Base-by-base conservation (phyloP, 2,888 invertebrate genomes). In the Mongoloraphidia duomilia region DNA sequence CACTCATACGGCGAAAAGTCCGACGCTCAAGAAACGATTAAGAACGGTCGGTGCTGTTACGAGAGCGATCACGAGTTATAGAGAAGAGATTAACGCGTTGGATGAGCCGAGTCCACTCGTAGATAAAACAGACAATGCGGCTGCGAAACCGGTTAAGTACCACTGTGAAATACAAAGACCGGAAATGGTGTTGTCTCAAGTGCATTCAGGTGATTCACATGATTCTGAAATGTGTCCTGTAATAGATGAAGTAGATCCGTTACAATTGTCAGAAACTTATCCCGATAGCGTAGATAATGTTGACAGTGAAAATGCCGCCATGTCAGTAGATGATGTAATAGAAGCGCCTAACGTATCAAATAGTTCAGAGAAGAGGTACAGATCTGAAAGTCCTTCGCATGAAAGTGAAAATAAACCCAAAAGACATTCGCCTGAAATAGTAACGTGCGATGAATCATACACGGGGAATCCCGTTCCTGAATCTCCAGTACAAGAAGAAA, bases 1-100 rank as follows among this genome's bases (percentile, higher is more conserved):
- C 6, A 26, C 26, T 52, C 54, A 53, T 46, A 56, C 55, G 26
- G 17, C 39, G 12, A 37, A 33, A 41, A 61, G 63, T 46, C 60
- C 65, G 9, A 64, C 65, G 42, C 62, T 63, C 4, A 58, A 64
- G 17, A 67, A 67, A 57, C 60, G 68, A 44, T 56, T 69, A 49
- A 59, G 80, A 42, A 79, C 79, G 44, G 78, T 79, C n/a, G 81
- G 81, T 49, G 81, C 80, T 50, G 76, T 81, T 39, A 82, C 81
- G 12, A 64, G 82, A 49, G 77, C 79, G 13, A 74, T 77, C 46
- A 68, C 77, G 11, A 75, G 69, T 58, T 70, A 67, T 50, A 70
- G 75, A 60, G 62, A 62, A 41, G 55, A 58, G 46, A 47, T 44
- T 36, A 47, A 50, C 40, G 13, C 41, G 37, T 46, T 44, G 13